Evolutionary conservation across 2,113 vertebrate genomes (phyloP).

Genomic region (Orcinus orca): DNA sequence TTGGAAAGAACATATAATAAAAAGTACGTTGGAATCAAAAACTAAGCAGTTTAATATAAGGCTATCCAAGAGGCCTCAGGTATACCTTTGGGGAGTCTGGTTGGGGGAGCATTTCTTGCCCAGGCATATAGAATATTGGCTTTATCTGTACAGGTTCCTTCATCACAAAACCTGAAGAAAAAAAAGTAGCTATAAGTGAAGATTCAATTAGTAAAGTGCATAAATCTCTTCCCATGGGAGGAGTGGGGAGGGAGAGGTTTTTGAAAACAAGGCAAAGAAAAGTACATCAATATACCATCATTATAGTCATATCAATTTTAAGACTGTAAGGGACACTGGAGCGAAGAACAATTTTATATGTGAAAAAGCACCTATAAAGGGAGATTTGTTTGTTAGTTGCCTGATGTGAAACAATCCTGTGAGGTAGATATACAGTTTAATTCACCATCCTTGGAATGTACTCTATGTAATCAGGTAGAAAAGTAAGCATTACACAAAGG

Average conservation of each 20-base stretch:
- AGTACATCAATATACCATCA: not conserved
- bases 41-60: not conserved
- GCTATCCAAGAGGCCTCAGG: not conserved
- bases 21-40: not conserved
- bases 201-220: not conserved
- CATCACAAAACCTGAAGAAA: constrained; percentile 93
- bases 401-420: not conserved
- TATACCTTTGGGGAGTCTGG: constrained; percentile 92
- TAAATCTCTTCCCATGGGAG: not conserved
- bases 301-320: not conserved
- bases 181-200: constrained; percentile 2
- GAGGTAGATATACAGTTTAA: not conserved
- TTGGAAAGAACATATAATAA: not conserved
- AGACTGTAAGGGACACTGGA: not conserved
- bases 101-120: constrained; percentile 96
- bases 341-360: not conserved
- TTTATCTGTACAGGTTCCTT: constrained; percentile 91
- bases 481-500: not conserved
- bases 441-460: not conserved
- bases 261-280: not conserved
- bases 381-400: not conserved
- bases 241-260: not conserved
- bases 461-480: not conserved
- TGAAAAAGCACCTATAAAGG: not conserved
- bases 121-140: constrained; percentile 96